Conservation (phyloP, 2,797 vertebrate species). For the Periparus ater region DNA sequence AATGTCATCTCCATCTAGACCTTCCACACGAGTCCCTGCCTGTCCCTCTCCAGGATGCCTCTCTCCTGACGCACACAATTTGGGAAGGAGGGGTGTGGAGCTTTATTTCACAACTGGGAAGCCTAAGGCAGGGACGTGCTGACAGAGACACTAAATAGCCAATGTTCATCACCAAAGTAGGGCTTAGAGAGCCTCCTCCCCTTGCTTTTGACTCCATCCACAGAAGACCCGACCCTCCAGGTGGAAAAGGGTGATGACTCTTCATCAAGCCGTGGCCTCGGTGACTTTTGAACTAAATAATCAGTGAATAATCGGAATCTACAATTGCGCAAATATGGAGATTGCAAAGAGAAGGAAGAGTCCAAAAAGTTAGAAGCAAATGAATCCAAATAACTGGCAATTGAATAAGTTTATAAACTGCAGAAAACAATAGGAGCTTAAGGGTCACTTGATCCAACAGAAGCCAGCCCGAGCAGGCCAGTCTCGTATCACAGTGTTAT, state of each 20-base stretch:
- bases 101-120: conserved; percentile 22
- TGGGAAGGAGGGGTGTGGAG: not conserved
- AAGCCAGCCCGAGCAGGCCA: conserved; percentile 41
- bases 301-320: not conserved
- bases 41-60: not conserved
- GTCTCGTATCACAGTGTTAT: not conserved
- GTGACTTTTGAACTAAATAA: not conserved
- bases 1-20: conserved; percentile 29
- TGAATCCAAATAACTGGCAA: conserved; percentile 14
- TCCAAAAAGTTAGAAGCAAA: not conserved
- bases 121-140: conserved; percentile 8
- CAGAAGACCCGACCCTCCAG: not conserved
- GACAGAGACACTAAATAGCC: conserved; percentile 8
- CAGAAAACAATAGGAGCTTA: conserved; percentile 53
- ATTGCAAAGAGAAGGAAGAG: not conserved
- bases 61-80: not conserved
- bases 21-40: not conserved
- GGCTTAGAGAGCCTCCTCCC: not conserved
- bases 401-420: not conserved
- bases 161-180: not conserved
- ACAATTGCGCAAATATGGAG: not conserved
- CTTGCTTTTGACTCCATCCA: not conserved
- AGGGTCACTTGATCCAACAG: conserved; percentile 30
- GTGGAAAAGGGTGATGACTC: not conserved
- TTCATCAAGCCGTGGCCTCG: not conserved